Conservation (phyloP, 2,888 invertebrate species). For the Oscheius myriophilus region DNA sequence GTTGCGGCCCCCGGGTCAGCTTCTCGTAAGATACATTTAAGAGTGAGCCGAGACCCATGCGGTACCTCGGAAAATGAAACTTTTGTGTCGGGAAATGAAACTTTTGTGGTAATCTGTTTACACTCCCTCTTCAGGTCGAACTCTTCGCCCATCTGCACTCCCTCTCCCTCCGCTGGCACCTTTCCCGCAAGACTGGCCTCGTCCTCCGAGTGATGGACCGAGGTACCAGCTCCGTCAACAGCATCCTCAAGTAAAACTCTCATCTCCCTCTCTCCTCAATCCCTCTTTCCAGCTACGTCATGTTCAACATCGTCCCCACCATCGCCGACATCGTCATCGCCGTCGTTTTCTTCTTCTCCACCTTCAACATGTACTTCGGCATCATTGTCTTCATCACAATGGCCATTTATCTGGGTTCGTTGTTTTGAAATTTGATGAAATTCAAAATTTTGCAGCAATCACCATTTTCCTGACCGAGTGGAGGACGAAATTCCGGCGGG, state of each 20-base stretch:
- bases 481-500: conserved; percentile 91
- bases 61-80: too few species aligned
- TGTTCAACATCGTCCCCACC: conserved; percentile 89
- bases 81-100: neutral
- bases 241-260: conserved; percentile 79
- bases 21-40: too few species aligned
- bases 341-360: conserved; percentile 85
- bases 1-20: too few species aligned
- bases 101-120: neutral
- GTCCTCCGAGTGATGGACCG: conserved; percentile 95
- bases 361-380: conserved; percentile 93
- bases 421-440: neutral
- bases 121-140: conserved; percentile 41
- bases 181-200: conserved; percentile 93
- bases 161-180: conserved; percentile 91
- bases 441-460: conserved; percentile 76
- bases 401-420: conserved; percentile 88
- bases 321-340: conserved; percentile 91
- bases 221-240: conserved; percentile 94
- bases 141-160: conserved; percentile 63
- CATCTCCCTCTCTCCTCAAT: neutral
- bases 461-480: conserved; percentile 94
- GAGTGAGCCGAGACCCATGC: too few species aligned
- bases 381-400: conserved; percentile 92
- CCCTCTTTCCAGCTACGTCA: conserved; percentile 69